Evolutionary conservation across 2,113 vertebrate species (phyloP), one percentile per base, ranked within the genome.

Genomic region (Tympanuchus pallidicinctus): DNA sequence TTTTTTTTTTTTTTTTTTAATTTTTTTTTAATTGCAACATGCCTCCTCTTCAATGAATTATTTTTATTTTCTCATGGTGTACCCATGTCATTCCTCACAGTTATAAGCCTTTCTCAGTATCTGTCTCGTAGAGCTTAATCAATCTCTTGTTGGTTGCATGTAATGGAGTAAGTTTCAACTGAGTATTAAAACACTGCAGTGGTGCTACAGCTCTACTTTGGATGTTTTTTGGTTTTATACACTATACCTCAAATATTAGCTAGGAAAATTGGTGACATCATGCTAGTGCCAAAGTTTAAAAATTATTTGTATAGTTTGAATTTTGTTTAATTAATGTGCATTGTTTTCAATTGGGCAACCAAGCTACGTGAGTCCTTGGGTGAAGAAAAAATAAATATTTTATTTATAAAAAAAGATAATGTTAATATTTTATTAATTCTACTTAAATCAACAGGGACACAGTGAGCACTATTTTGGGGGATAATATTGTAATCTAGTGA

Each of bases 91-190:
- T 1, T 89, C 71, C 69, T 95, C 52, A 74, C 63, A 83, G 19
- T 86, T 93, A 84, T 86, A 96, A 95, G 86, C 59, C 76, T 92
- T 95, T 92, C 81, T 95, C 56, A 20, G 38, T 80, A 25, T 95
- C 91, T 96, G 40, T 88, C 65, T 91, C 89, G 64, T 54, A 60
- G 22, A 67, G 63, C 92, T 97, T 89, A 91, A 93, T 97, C 93
- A 83, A 82, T 95, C 78, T 72, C 57, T 90, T 94, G 87, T 75
- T 79, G 74, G 30, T 66, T 67, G 78, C 7, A 3, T 61, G 45
- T 57, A 48, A 90, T 25, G 69, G 34, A 32, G 36, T 36, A 13
- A 48, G 28, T 91, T 90, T 95, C 63, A 83, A 28, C 34, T n/a
- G 80, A 69, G 25, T 21, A 19, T 82, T 89, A 36, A 52, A 71